phyloP scores from a whole-genome alignment of 2,797 vertebrate genomes.

The Hippopotamyrus pictus region DNA sequence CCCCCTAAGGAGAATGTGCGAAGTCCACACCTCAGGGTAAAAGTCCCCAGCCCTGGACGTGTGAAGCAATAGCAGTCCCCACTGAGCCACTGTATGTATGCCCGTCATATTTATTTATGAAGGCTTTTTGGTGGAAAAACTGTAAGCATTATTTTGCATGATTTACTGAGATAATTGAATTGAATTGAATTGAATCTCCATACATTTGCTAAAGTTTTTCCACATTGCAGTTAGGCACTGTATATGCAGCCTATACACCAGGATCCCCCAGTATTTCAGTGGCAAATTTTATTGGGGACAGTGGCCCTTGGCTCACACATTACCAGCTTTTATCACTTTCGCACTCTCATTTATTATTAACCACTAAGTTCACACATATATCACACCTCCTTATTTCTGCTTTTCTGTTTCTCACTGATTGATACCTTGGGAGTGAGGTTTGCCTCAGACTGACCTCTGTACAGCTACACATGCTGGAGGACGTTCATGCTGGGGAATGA shows the following conservation, averaged over 20 bases:
- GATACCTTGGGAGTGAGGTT: background rate
- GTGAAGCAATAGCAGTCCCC: background rate
- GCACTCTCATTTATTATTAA: background rate
- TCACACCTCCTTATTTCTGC: background rate
- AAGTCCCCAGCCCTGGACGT: background rate
- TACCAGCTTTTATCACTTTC: background rate
- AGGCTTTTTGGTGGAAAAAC: background rate
- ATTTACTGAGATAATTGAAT: background rate
- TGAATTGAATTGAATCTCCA: background rate
- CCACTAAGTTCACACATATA: background rate
- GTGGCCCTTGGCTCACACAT: background rate
- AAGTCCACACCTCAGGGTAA: background rate
- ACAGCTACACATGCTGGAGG: background rate
- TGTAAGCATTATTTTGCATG: background rate
- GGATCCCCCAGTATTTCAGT: background rate
- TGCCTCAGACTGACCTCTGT: background rate
- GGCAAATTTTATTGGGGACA: background rate
- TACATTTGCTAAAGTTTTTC: background rate
- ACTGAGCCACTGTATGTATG: background rate
- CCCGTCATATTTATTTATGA: background rate
- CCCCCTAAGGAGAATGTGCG: background rate
- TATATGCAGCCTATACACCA: background rate
- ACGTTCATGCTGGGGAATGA: background rate
- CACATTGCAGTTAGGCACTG: background rate
- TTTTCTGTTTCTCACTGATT: background rate